A percentile compares a stretch with the other conserved stretches of the same genome.
phyloP scores from a whole-genome alignment of 2,113 vertebrate species.

The Rousettus leschenaultii region DNA sequence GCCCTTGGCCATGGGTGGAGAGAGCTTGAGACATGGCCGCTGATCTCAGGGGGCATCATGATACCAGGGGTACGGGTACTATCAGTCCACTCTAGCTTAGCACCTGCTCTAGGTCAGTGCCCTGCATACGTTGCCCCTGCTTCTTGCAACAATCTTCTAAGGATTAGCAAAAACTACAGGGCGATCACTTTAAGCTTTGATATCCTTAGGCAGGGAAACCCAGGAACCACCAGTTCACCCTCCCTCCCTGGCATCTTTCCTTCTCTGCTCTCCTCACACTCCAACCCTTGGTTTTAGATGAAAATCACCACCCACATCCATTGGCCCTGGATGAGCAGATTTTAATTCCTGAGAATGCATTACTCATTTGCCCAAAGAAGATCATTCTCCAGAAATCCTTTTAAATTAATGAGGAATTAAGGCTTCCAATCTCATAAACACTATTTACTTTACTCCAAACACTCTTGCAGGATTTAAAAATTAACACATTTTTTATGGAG shows the following conservation, averaged over 20 bases:
- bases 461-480: background rate
- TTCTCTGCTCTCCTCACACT: background rate
- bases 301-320: background rate
- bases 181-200: background rate
- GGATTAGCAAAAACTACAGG: background rate
- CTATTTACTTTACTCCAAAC: background rate
- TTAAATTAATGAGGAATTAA: background rate
- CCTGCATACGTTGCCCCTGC: background rate
- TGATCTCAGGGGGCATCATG: rapidly evolving
- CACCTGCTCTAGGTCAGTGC: background rate
- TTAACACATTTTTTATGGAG: background rate
- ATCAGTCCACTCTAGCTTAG: background rate
- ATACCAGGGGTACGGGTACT: background rate
- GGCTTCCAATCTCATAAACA: background rate
- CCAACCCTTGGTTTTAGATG: background rate
- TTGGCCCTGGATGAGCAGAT: background rate
- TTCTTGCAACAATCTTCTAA: background rate
- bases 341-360: background rate
- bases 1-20: background rate
- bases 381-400: background rate
- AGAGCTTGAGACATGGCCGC: background rate
- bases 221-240: rapidly evolving
- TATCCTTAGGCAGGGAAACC: background rate
- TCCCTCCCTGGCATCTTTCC: background rate
- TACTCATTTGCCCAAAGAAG: background rate